These are phyloP conservation scores for Pogoniulus pusillus DNA, from an alignment of 2,797 vertebrate genomes.

Conservation along the genomic window DNA sequence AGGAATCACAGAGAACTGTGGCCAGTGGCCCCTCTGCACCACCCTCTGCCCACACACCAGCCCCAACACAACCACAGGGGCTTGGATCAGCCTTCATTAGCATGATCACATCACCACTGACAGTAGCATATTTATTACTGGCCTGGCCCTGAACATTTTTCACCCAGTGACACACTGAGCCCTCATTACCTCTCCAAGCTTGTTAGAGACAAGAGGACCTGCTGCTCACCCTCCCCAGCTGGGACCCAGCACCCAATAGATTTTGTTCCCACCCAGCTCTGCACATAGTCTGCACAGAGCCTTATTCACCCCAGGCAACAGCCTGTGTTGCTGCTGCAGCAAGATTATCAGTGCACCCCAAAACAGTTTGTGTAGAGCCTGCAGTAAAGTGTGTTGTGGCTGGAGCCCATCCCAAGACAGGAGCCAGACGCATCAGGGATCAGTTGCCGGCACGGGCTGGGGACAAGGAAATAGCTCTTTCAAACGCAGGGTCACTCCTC, in stretches of 20 bases:
- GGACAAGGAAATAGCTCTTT: not conserved
- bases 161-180: constrained; percentile 61
- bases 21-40: not conserved
- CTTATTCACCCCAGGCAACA: not conserved
- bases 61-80: not conserved
- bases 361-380: not conserved
- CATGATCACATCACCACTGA: constrained; percentile 76
- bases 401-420: not conserved
- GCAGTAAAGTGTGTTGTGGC: accelerated
- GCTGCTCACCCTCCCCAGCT: not conserved
- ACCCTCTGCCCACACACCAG: not conserved
- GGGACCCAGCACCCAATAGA: not conserved
- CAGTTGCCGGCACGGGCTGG: not conserved
- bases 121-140: constrained; percentile 69
- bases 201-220: not conserved
- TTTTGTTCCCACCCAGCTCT: not conserved
- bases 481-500: not conserved
- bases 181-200: too few relatives aligned
- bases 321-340: not conserved
- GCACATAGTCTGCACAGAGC: not conserved
- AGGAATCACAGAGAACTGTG: not conserved
- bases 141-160: constrained; percentile 53
- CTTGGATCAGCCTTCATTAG: constrained; percentile 65
- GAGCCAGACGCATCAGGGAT: not conserved
- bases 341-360: accelerated